A percentile compares a stretch with the other conserved stretches of the same genome.
phyloP scores from a whole-genome alignment of 2,113 vertebrate genomes.

The Ramphastos sulfuratus region DNA sequence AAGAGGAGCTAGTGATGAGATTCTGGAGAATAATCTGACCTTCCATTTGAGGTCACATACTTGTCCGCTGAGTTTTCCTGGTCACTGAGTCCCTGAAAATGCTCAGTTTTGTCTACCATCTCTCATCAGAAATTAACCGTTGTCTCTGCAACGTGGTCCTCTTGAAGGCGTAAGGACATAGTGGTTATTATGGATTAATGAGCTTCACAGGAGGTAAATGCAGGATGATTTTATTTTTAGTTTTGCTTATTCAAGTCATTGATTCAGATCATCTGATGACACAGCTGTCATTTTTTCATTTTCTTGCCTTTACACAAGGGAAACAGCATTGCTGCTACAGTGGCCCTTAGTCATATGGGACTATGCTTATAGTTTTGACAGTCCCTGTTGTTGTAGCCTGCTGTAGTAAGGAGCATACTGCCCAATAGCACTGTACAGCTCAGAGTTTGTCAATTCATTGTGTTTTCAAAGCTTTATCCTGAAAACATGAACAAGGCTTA shows the following conservation, averaged over 20 bases:
- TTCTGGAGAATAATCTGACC: not conserved
- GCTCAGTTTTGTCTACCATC: not conserved
- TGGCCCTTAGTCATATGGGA: fast-evolving
- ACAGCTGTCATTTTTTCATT: not conserved
- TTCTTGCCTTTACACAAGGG: not conserved
- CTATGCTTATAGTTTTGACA: not conserved
- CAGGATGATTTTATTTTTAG: not conserved
- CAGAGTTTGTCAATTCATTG: not conserved
- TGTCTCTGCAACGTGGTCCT: not conserved
- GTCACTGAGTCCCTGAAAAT: not conserved
- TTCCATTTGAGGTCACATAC: not conserved
- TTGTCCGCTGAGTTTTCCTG: not conserved
- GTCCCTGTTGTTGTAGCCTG: not conserved
- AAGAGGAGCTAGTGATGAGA: not conserved
- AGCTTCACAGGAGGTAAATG: not conserved
- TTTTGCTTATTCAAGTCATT: not conserved
- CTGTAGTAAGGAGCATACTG: fast-evolving
- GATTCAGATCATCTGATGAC: not conserved
- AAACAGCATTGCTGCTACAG: not conserved
- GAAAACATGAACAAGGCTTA: not conserved
- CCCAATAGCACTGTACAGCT: not conserved
- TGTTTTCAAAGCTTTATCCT: not conserved
- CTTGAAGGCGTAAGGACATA: not conserved
- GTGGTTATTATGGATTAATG: not conserved
- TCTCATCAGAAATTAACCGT: not conserved